These are phyloP conservation scores for Thyatira batis DNA, from an alignment of 2,888 invertebrate genomes.

Conservation along the genomic window DNA sequence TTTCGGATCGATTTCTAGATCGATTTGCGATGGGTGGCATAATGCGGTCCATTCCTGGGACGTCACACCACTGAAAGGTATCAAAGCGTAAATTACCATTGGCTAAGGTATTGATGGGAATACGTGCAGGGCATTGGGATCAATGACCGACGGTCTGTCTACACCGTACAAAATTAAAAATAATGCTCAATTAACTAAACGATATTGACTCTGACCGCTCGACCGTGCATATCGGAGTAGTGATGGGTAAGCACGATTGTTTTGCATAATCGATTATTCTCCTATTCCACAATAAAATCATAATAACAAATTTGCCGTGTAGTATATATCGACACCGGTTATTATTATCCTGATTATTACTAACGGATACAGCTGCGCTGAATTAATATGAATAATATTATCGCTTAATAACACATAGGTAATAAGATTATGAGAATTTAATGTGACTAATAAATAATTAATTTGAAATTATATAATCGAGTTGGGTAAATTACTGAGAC, in stretches of 20 bases:
- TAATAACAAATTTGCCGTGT: too few relatives aligned
- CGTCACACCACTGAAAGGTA: slow-evolving; percentile 27
- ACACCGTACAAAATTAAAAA: slow-evolving; percentile 41
- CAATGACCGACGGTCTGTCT: background rate
- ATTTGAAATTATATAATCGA: too few relatives aligned
- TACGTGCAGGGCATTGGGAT: slow-evolving; percentile 31
- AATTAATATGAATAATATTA: too few relatives aligned
- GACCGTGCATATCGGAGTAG: slow-evolving; percentile 35
- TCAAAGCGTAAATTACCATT: slow-evolving; percentile 42
- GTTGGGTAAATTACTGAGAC: too few relatives aligned
- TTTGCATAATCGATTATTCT: slow-evolving; percentile 1
- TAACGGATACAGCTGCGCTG: too few relatives aligned
- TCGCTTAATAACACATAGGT: too few relatives aligned
- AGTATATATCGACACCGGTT: too few relatives aligned
- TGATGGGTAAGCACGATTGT: slow-evolving; percentile 14
- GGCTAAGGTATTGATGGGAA: slow-evolving; percentile 29
- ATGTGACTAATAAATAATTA: too few relatives aligned
- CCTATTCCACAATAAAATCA: background rate
- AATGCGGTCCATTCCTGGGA: slow-evolving; percentile 20
- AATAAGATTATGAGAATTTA: too few relatives aligned
- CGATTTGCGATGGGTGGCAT: slow-evolving; percentile 32
- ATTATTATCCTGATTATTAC: too few relatives aligned
- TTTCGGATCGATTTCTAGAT: slow-evolving; percentile 11
- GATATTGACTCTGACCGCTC: slow-evolving; percentile 43
- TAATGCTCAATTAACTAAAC: slow-evolving; percentile 42